phyloP scores from a whole-genome alignment of 2,797 vertebrate species.

The Poeciliopsis turneri region DNA sequence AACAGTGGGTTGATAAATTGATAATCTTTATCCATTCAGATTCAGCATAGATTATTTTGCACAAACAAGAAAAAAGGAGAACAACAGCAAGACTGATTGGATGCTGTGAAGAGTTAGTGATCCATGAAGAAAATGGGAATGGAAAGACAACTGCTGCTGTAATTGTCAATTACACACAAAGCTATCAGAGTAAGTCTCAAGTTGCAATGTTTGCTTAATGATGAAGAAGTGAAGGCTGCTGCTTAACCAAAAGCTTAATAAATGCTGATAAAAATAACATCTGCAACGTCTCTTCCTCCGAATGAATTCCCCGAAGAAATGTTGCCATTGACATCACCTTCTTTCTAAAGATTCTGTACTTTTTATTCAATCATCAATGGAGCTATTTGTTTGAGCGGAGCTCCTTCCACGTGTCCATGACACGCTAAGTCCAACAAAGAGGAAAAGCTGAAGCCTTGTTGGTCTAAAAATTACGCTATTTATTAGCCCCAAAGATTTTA shows the following conservation, averaged over 20 bases:
- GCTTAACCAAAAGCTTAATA: not conserved
- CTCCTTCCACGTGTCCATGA: slow-evolving; percentile 14
- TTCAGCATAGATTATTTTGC: not conserved
- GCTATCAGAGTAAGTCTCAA: not conserved
- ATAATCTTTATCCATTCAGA: not conserved
- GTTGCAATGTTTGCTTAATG: not conserved
- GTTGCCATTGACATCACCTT: not conserved
- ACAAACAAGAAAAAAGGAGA: too few species aligned
- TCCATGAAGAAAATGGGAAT: not conserved
- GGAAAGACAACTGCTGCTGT: not conserved
- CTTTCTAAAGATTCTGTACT: not conserved
- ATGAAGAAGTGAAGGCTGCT: not conserved
- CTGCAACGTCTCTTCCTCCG: not conserved
- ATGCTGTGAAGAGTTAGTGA: not conserved
- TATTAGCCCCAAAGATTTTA: not conserved
- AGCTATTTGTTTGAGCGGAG: slow-evolving; percentile 33
- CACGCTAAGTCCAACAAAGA: not conserved
- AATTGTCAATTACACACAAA: not conserved
- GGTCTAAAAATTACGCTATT: slow-evolving; percentile 1
- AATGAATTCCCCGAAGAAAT: not conserved
- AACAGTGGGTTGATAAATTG: not conserved
- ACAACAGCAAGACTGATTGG: not conserved
- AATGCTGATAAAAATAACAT: not conserved
- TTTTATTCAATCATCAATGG: slow-evolving; percentile 39
- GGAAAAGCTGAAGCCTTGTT: not conserved